phyloP scores from a whole-genome alignment of 2,888 invertebrate species.

The Caenorhabditis sp. region DNA sequence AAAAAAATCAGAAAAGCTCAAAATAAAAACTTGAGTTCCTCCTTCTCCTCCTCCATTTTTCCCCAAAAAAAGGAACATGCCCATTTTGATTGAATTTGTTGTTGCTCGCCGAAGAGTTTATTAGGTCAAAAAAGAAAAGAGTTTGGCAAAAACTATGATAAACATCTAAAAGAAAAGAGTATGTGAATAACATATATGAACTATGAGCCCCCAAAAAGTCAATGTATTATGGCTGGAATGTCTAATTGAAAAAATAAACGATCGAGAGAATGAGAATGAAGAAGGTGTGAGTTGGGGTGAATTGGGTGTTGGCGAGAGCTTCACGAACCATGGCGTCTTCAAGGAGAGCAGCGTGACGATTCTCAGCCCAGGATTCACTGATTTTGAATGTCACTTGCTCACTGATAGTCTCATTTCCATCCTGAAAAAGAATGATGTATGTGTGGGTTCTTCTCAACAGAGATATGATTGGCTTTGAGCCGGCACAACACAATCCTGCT shows the following conservation, averaged over 20 bases:
- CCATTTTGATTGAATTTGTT: neutral
- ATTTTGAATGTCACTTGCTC: constrained; percentile 25
- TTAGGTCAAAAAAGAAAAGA: neutral
- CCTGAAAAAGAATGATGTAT: constrained; percentile 8
- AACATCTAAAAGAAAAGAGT: neutral
- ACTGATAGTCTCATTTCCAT: constrained; percentile 20
- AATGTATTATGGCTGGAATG: neutral
- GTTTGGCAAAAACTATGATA: neutral
- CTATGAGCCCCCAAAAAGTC: no score
- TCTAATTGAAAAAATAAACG: neutral
- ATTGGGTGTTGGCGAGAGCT: neutral
- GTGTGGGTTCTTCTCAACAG: no score
- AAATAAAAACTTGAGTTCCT: no score
- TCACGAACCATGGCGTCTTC: constrained; percentile 14
- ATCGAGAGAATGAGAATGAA: neutral
- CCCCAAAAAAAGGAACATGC: neutral
- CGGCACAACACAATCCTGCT: no score
- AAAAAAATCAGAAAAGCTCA: neutral
- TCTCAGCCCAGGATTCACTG: constrained; percentile 24
- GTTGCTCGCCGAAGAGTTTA: neutral
- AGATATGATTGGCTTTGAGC: no score
- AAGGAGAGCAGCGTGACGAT: constrained; percentile 18
- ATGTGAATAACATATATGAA: no score
- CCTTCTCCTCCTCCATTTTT: no score
- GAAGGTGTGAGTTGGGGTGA: neutral